Evolutionary conservation across 2,888 invertebrate genomes (phyloP), one percentile per base, ranked within the genome.

Genomic region (Ophion ventricosus): DNA sequence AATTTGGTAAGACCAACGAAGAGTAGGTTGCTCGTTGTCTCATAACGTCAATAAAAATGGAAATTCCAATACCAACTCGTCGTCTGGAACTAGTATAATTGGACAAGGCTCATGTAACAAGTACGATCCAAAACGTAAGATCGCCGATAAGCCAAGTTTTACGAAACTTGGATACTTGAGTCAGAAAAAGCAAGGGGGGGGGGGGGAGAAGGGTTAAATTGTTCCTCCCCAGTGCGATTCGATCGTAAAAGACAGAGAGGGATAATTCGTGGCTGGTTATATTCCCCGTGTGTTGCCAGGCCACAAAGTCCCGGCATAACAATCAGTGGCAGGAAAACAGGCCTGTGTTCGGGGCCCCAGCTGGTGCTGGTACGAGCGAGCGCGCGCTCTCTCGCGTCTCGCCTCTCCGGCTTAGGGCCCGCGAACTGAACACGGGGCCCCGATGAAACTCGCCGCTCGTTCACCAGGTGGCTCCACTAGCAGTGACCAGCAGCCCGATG

Each of bases 381-480:
- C 35, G 90, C 93, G 93, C 88, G 93, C 89, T 94, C 94, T 94
- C 91, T 93, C 90, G 93, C 90, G 93, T 93, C 94, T 74, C 80
- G 70, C 54, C 61, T 63, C 78, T 54, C 78, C 78, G 63, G 74
- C 49, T 57, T 80, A 67, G 70, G 72, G 78, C 70, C 70, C 74
- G 57, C 57, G 56, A 70, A 70, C 57, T 66, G 76, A 66, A 66
- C 80, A 7, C 26, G 29, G 82, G 94, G 94, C 94, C 94, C 94
- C 77, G 85, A 64, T 82, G 67, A 82, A 85, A 85, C 85, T 86
- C 80, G 84, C 75, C 80, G 80, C 83, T 85, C 83, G 83, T 90
- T 92, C 92, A 90, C 95, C 94, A 95, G 95, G 95, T 95, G 95
- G 95, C 95, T 95, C 95, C 94, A 94, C 94, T 94, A 94, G 94